These are phyloP conservation scores for Apodemia mormo DNA, from an alignment of 2,888 invertebrate genomes.

Conservation along the genomic window DNA sequence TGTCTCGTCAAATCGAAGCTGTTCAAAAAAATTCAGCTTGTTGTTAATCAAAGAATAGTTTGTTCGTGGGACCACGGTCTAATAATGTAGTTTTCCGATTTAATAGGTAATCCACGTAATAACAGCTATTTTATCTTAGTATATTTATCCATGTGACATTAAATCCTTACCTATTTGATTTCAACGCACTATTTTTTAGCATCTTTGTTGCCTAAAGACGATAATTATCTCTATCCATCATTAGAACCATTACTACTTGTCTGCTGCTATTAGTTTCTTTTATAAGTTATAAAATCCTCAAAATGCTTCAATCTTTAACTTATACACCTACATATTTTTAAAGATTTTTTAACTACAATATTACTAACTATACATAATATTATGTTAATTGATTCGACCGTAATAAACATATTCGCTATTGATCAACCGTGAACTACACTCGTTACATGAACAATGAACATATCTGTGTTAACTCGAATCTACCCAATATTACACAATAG, in stretches of 20 bases:
- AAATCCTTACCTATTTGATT: too few species aligned
- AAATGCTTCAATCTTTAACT: background rate
- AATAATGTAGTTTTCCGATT: too few species aligned
- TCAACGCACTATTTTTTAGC: too few species aligned
- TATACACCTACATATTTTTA: background rate
- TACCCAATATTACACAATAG: slow-evolving; percentile 30
- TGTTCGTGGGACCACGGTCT: too few species aligned
- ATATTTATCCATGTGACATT: too few species aligned
- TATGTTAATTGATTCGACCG: slow-evolving; percentile 38
- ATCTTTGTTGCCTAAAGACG: background rate
- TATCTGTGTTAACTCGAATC: slow-evolving; percentile 39
- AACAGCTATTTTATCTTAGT: too few species aligned
- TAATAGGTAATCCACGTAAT: too few species aligned
- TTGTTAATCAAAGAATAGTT: too few species aligned
- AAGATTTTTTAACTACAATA: background rate
- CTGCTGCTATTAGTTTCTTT: background rate
- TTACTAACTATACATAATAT: slow-evolving; percentile 17
- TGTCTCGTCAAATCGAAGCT: too few species aligned
- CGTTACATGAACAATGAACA: slow-evolving; percentile 31
- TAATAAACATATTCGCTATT: slow-evolving; percentile 27
- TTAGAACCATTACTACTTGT: background rate
- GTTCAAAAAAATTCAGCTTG: too few species aligned
- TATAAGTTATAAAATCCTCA: background rate
- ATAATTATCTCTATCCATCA: background rate
- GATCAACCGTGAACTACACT: slow-evolving; percentile 20